Percentiles rank a stretch among this genome's conserved stretches.
phyloP scores from a whole-genome alignment of 2,113 vertebrate species.

The Ornithorhynchus anatinus region DNA sequence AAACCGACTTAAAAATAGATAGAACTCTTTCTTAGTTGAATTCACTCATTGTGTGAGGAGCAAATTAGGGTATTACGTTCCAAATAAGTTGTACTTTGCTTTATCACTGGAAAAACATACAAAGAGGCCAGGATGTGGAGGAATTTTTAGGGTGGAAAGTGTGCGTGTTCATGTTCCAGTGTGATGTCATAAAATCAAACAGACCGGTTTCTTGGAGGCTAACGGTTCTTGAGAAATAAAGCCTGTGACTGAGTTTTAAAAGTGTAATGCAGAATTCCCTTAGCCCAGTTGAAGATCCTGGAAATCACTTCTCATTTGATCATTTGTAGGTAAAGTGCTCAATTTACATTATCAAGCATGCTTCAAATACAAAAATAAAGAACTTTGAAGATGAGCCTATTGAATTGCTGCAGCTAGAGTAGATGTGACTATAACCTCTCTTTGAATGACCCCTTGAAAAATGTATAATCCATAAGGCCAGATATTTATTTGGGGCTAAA shows the following conservation, averaged over 20 bases:
- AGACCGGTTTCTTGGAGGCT: constrained; percentile 39
- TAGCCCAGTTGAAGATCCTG: constrained; percentile 23
- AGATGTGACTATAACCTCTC: background rate
- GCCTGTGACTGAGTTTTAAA: constrained; percentile 35
- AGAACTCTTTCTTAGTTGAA: background rate
- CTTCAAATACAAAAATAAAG: background rate
- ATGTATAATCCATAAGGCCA: background rate
- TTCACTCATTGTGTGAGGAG: constrained; percentile 14
- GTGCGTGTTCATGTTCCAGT: constrained; percentile 30
- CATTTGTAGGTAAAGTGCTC: background rate
- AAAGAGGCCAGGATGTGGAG: constrained; percentile 19
- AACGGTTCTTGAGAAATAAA: constrained; percentile 12
- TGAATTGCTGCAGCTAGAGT: background rate
- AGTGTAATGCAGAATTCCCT: constrained; percentile 44
- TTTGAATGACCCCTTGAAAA: background rate
- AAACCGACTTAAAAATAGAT: background rate
- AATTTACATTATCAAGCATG: constrained; percentile 11
- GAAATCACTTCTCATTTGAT: constrained; percentile 31
- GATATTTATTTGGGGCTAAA: background rate
- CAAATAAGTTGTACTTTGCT: constrained; percentile 44
- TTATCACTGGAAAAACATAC: constrained; percentile 50
- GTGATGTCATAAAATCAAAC: constrained; percentile 50
- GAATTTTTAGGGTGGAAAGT: constrained; percentile 48
- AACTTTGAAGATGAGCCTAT: background rate
- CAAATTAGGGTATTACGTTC: constrained; percentile 23